Percentiles rank a stretch among this genome's conserved stretches.
Evolutionary conservation across 2,113 vertebrate species (phyloP).

Genomic region (Ptilorrhoa leucosticta): DNA sequence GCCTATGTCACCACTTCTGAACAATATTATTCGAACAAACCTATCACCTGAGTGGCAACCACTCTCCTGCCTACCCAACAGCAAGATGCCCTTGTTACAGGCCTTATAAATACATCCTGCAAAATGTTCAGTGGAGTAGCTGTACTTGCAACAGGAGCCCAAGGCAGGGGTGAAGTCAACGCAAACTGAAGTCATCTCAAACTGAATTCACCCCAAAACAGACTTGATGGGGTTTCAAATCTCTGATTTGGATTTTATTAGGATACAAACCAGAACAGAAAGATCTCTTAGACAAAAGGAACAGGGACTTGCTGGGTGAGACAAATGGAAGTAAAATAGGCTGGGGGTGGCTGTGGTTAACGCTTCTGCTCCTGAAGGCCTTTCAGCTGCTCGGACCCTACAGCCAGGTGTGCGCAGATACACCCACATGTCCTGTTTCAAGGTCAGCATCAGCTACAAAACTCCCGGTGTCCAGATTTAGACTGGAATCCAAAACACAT

Average conservation of each 20-base stretch:
- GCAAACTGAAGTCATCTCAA: not conserved
- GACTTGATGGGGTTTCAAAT: not conserved
- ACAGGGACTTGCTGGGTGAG: rapidly evolving
- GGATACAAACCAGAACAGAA: not conserved
- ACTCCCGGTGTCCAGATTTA: not conserved
- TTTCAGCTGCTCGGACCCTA: not conserved
- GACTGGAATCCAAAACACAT: conserved; percentile 6
- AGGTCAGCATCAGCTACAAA: not conserved
- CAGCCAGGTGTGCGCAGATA: not conserved
- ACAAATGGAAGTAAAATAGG: not conserved
- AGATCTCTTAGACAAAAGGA: not conserved
- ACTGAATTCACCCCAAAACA: not conserved
- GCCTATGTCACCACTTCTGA: not conserved
- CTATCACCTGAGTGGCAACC: not conserved
- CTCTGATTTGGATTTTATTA: not conserved
- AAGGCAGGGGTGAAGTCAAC: not conserved
- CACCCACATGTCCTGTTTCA: not conserved
- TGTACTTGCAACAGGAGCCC: rapidly evolving
- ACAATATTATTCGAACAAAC: not conserved
- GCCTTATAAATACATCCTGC: not conserved
- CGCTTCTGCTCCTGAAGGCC: not conserved
- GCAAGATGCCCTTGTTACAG: not conserved
- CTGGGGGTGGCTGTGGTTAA: not conserved
- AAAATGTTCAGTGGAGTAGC: not conserved
- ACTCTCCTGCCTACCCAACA: not conserved